Evolutionary conservation across 2,797 vertebrate genomes (phyloP).

Genomic region (Girardinus metallicus): DNA sequence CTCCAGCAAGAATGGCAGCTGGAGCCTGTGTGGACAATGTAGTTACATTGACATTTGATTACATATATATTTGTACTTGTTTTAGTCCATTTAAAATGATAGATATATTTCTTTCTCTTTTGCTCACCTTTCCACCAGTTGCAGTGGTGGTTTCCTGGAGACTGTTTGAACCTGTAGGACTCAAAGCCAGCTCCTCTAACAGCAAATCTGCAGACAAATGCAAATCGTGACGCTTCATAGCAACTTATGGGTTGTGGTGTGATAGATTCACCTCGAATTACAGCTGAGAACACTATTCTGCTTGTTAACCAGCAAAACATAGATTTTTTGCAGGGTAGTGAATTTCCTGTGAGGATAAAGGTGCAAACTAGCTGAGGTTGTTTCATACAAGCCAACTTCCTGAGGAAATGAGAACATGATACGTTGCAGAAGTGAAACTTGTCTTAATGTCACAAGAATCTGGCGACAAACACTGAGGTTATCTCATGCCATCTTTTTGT

Average conservation of each 20-base stretch:
- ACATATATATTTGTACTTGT: neutral
- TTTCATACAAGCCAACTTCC: slow-evolving; percentile 34
- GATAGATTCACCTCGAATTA: neutral
- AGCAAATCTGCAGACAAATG: slow-evolving; percentile 70
- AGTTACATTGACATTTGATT: neutral
- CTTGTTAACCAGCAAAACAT: neutral
- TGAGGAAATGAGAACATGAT: slow-evolving; percentile 64
- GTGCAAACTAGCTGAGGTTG: neutral
- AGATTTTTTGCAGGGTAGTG: neutral
- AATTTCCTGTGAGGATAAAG: slow-evolving; percentile 27
- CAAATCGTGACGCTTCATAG: slow-evolving; percentile 12
- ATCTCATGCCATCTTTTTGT: neutral
- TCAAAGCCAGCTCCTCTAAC: slow-evolving; percentile 73
- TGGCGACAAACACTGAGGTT: neutral
- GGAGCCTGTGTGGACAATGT: slow-evolving; percentile 42
- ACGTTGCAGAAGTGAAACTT: slow-evolving; percentile 70
- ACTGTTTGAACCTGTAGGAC: slow-evolving; percentile 19
- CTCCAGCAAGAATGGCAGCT: slow-evolving; percentile 6
- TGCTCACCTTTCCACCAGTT: slow-evolving; percentile 50
- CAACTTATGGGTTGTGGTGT: neutral
- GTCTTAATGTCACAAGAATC: slow-evolving; percentile 29
- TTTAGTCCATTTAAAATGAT: neutral
- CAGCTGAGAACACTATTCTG: neutral
- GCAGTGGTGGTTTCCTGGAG: slow-evolving; percentile 12
- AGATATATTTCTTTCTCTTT: neutral